Evolutionary conservation across 1,140 invertebrate genomes (phyloP), one percentile per base, ranked within the genome.

Genomic region (Trichonephila clavata): DNA sequence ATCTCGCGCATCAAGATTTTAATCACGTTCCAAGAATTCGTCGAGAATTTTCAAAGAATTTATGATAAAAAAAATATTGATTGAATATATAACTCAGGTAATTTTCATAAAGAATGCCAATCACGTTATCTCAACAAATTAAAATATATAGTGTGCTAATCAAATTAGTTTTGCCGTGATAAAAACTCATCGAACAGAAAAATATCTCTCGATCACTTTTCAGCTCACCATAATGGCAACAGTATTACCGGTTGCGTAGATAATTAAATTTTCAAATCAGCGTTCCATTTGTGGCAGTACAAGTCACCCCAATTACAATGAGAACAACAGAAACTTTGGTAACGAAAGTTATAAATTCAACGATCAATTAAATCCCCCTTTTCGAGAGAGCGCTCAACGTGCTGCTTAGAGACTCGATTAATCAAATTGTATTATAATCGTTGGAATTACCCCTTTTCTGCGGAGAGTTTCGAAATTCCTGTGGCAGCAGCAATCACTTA

Each of bases 371-470:
- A 77, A 77, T 39, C 16, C 27, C 27, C 4, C 71, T 20, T 63
- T 63, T 18, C 27, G 71, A 32, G 71, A 27, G 39, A 77, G 14
- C 71, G 16, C 27, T 77, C 71, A 39, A 32, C 32, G 71, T 32
- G 71, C 71, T 39, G 32, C 71, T 77, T 20, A 39, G 71, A 27
- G 71, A 77, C 71, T 77, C 32, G 32, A 77, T 77, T 77, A 77
- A 77, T 77, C 71, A 77, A 77, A 77, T 77, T 77, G 27, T 14
- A 77, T 77, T 39, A 77, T 77, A 77, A 77, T 77, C 71, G 32
- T 77, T 32, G 24, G 32, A 77, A 27, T 77, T 77, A 77, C 27
- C 27, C 71, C 27, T 77, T 77, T 77, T 27, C 71, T 77, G 18
- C 0, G 18, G 71, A 77, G 71, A 32, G 32, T 77, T 77, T 27